Base-by-base conservation (phyloP, 1,140 invertebrate species). In the Apocrypta bakeri region DNA sequence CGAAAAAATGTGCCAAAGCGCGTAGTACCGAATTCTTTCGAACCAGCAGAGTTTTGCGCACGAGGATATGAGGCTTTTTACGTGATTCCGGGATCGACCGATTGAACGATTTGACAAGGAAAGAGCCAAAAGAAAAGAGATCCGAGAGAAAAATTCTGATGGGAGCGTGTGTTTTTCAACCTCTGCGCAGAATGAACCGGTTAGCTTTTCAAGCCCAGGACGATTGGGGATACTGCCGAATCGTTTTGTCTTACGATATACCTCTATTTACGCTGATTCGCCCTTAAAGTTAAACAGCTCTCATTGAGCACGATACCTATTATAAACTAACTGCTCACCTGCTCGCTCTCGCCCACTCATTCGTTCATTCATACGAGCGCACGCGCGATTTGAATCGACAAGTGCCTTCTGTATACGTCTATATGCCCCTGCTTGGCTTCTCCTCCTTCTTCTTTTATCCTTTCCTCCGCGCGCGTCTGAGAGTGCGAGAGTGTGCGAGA, bases 341-440 rank as follows among this genome's bases (percentile, higher is more conserved):
- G 69, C 21, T 33, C 69, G n/a, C 69, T 86, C 86, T 85, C 86
- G 87, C 87, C 87, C 88, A 86, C 88, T 89, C 88, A 86, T 88
- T 88, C 88, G 85, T 89, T 89, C 88, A 89, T 89, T 89, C 88
- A 88, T 89, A 89, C 88, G 85, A 86, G 84, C 21, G 69, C 69
- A 37, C 37, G 88, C 88, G 88, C 88, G 87, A 89, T 89, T 89
- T 89, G 88, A 89, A 89, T 89, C 87, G 88, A 89, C 48, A 61
- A 74, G 27, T 25, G 40, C 31, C 68, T 21, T 7, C 1, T 31
- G 68, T 69, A 29, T 69, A 21, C 24, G 1, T 69, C 2, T 69
- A 33, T 69, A 69, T 69, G 31, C 29, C 27, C 68, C 27, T 9
- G 31, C 29, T 31, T n/a, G 48, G 17, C 48, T 69, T 21, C 68